Percentiles rank a stretch among this genome's conserved stretches.
Evolutionary conservation across 2,888 invertebrate species (phyloP).

Genomic region (Nycteola revayana): DNA sequence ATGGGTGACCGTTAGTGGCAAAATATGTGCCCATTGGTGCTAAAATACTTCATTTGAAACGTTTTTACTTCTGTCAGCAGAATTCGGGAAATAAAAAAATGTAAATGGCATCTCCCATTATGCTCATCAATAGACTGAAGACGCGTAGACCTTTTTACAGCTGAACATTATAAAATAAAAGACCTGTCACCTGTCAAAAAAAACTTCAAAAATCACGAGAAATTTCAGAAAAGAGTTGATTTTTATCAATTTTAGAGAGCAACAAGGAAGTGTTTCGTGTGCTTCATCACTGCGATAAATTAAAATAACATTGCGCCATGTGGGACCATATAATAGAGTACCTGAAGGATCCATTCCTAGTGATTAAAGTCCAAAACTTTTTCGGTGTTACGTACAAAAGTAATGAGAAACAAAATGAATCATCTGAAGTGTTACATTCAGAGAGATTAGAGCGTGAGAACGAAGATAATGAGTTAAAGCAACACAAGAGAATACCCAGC

Average conservation of each 20-base stretch:
- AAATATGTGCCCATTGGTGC: too few species aligned
- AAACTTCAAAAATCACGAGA: background rate
- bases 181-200: too few species aligned
- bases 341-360: conserved; percentile 88
- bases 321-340: conserved; percentile 82
- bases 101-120: too few species aligned
- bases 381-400: conserved; percentile 86
- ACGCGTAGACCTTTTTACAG: too few species aligned
- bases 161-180: too few species aligned
- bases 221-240: conserved; percentile 8
- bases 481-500: conserved; percentile 64
- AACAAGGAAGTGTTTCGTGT: conserved; percentile 11
- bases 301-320: conserved; percentile 41
- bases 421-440: conserved; percentile 51
- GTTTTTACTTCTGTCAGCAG: too few species aligned
- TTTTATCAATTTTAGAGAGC: conserved; percentile 3
- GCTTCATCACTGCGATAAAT: too few species aligned
- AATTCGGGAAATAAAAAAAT: too few species aligned
- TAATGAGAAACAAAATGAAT: conserved; percentile 41
- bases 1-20: too few species aligned
- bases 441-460: conserved; percentile 46
- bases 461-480: conserved; percentile 51
- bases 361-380: conserved; percentile 89
- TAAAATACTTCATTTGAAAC: too few species aligned
- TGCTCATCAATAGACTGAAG: too few species aligned